Conservation (phyloP, 2,797 vertebrate species). For the Periparus ater region DNA sequence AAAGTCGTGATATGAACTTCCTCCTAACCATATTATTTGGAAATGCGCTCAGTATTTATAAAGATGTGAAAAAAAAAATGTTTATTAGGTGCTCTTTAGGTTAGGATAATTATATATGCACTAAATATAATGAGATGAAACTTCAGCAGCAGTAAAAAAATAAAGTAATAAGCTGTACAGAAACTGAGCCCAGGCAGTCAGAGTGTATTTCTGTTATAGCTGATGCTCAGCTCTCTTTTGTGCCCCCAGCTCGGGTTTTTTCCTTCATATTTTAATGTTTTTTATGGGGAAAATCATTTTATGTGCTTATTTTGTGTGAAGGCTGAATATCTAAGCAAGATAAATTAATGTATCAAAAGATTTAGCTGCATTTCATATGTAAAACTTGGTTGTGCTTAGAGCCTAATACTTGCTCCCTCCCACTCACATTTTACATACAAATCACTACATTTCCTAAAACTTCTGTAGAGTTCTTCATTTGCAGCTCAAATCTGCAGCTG, state of each 20-base stretch:
- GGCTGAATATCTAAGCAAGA: background rate
- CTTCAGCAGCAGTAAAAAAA: background rate
- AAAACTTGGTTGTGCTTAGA: background rate
- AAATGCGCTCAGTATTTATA: background rate
- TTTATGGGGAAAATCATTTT: background rate
- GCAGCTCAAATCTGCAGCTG: background rate
- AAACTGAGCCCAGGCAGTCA: background rate
- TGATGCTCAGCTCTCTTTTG: background rate
- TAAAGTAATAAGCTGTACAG: background rate
- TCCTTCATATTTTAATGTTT: background rate
- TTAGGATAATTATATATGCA: slow-evolving; percentile 14
- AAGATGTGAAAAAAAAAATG: background rate
- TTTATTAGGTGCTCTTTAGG: background rate
- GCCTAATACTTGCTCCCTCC: background rate
- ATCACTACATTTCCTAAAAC: background rate
- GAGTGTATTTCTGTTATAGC: background rate
- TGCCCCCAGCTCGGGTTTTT: background rate
- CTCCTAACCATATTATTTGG: background rate
- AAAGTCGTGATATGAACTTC: background rate
- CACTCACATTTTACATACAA: background rate
- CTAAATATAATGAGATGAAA: slow-evolving; percentile 28
- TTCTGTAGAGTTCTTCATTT: background rate
- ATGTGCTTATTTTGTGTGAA: background rate
- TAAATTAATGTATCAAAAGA: background rate
- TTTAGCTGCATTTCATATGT: background rate